These are phyloP conservation scores for Neodiprion fabricii DNA, from an alignment of 1,140 invertebrate genomes.

Conservation along the genomic window DNA sequence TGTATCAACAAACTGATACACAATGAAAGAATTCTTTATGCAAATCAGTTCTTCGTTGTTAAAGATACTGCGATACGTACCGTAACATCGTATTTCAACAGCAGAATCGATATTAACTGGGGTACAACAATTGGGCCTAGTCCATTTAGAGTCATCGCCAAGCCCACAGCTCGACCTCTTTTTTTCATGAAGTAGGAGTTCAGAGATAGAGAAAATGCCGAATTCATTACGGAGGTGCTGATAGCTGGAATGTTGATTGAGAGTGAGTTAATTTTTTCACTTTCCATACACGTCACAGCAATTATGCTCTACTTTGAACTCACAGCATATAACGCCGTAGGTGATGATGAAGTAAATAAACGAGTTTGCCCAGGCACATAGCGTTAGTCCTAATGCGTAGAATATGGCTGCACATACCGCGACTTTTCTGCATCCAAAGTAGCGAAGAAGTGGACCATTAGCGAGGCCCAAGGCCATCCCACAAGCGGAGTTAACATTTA, in stretches of 20 bases:
- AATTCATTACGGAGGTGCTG: slow-evolving; percentile 69
- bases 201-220: slow-evolving; percentile 74
- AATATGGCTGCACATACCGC: slow-evolving; percentile 60
- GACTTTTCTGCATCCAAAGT: slow-evolving; percentile 66
- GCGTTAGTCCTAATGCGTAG: slow-evolving; percentile 60
- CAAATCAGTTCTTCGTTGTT: slow-evolving; percentile 68
- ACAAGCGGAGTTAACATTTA: slow-evolving; percentile 67
- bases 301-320: slow-evolving; percentile 42
- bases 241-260: slow-evolving; percentile 62
- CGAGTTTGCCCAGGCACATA: slow-evolving; percentile 59
- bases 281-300: neutral
- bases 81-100: slow-evolving; percentile 65
- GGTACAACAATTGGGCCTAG: slow-evolving; percentile 79
- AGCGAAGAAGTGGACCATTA: slow-evolving; percentile 64
- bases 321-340: slow-evolving; percentile 71
- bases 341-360: slow-evolving; percentile 65
- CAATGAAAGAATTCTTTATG: slow-evolving; percentile 63
- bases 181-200: slow-evolving; percentile 75
- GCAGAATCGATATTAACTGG: slow-evolving; percentile 66
- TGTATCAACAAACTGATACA: slow-evolving; percentile 67
- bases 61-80: slow-evolving; percentile 53
- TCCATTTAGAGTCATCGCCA: slow-evolving; percentile 74
- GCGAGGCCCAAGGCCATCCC: slow-evolving; percentile 69
- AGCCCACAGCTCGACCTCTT: slow-evolving; percentile 72
- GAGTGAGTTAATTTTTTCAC: neutral